Percentiles rank a stretch among this genome's conserved stretches.
phyloP scores from a whole-genome alignment of 1,140 invertebrate species.

The Platorchestia sp. region DNA sequence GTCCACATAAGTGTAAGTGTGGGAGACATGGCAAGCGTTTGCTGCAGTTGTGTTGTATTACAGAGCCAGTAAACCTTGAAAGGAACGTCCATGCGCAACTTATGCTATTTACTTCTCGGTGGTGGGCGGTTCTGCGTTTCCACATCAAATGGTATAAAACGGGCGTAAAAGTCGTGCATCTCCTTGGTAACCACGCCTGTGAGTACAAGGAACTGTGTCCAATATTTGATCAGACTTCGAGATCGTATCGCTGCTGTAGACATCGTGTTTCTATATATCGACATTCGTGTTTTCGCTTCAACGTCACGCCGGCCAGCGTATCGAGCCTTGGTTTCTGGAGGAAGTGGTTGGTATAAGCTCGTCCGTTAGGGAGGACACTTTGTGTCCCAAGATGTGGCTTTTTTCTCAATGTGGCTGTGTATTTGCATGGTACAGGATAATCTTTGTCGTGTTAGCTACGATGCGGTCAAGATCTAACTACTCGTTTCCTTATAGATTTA shows the following conservation, averaged over 20 bases:
- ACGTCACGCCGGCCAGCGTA: too few relatives aligned
- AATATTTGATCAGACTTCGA: background rate
- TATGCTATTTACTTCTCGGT: background rate
- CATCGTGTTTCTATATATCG: background rate
- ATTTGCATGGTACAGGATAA: slow-evolving; percentile 8
- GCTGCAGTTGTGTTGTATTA: background rate
- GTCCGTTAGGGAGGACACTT: background rate
- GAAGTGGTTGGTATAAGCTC: background rate
- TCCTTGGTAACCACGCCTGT: background rate
- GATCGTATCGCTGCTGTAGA: background rate
- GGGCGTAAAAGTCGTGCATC: background rate
- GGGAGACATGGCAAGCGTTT: background rate
- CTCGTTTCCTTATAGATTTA: background rate
- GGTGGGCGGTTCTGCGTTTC: background rate
- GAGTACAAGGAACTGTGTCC: background rate
- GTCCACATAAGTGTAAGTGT: background rate
- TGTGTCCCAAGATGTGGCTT: background rate
- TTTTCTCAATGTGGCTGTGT: slow-evolving; percentile 7
- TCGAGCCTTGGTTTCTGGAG: background rate
- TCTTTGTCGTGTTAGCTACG: background rate
- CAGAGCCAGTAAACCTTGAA: background rate
- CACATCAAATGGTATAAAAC: too few relatives aligned
- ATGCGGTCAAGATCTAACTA: background rate
- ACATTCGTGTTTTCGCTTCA: background rate
- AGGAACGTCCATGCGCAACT: background rate